phyloP scores from a whole-genome alignment of 2,888 invertebrate genomes.

The Lottia gigantea region DNA sequence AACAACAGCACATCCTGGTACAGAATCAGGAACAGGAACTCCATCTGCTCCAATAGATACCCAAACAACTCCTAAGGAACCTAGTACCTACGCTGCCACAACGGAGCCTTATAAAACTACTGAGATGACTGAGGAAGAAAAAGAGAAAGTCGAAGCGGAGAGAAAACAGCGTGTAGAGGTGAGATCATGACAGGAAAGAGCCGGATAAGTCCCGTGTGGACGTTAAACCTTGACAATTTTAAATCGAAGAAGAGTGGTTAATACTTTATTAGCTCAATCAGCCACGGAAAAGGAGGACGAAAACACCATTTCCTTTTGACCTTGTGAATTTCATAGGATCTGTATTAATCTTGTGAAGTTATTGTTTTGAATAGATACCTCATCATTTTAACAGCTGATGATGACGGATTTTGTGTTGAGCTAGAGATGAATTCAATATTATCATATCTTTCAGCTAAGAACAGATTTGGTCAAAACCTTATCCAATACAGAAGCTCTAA shows the following conservation, averaged over 20 bases:
- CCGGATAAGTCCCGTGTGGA: too few relatives aligned
- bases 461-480: slow-evolving; percentile 40
- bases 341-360: too few relatives aligned
- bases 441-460: slow-evolving; percentile 36
- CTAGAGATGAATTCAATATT: too few relatives aligned
- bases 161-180: slow-evolving; percentile 28
- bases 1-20: not conserved
- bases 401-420: not conserved
- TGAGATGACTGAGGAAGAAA: slow-evolving; percentile 19
- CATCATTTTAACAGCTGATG: too few relatives aligned
- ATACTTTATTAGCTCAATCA: too few relatives aligned
- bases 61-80: not conserved
- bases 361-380: too few relatives aligned
- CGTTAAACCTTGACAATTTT: too few relatives aligned
- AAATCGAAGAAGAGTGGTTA: too few relatives aligned
- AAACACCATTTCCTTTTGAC: too few relatives aligned
- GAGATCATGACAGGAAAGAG: too few relatives aligned
- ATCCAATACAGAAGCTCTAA: slow-evolving; percentile 36
- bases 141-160: slow-evolving; percentile 24
- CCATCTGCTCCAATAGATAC: not conserved
- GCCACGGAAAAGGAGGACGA: too few relatives aligned
- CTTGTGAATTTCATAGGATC: too few relatives aligned
- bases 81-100: not conserved
- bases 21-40: not conserved
- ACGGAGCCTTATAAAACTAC: slow-evolving; percentile 18